phyloP scores from a whole-genome alignment of 2,113 vertebrate species.

The Scortum barcoo region DNA sequence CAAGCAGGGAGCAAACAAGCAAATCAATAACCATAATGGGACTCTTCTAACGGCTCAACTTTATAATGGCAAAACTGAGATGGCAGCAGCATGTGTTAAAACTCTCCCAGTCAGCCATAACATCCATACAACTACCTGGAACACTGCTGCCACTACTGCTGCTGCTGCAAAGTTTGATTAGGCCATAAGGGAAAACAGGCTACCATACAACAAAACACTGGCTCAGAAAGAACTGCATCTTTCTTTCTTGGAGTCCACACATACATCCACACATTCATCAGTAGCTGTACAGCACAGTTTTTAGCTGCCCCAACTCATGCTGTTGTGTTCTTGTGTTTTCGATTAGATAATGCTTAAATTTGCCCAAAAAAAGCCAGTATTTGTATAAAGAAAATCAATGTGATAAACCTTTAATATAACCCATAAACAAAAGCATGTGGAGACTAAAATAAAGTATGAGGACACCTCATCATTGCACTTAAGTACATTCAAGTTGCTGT shows the following conservation, averaged over 20 bases:
- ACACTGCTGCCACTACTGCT: conserved; percentile 11
- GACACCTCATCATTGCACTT: neutral
- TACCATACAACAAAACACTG: conserved; percentile 37
- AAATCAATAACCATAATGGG: conserved; percentile 81
- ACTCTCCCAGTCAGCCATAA: conserved; percentile 58
- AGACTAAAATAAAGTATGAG: neutral
- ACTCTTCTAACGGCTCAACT: conserved; percentile 71
- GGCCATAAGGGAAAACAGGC: conserved; percentile 65
- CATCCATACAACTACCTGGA: conserved; percentile 53
- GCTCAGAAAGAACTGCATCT: neutral
- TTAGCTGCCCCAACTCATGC: neutral
- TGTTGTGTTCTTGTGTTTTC: neutral
- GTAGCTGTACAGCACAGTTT: neutral
- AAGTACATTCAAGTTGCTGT: too few species aligned
- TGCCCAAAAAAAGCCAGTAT: neutral
- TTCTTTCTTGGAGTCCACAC: neutral
- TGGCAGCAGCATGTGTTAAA: conserved; percentile 70
- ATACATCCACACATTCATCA: neutral
- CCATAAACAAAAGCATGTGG: neutral
- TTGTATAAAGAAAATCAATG: neutral
- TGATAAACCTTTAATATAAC: neutral
- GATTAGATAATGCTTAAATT: neutral
- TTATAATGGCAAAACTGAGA: conserved; percentile 71
- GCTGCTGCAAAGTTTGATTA: conserved; percentile 58
- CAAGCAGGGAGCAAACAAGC: conserved; percentile 73